Base-by-base conservation (phyloP, 2,113 vertebrate species). In the Thomomys bottae region DNA sequence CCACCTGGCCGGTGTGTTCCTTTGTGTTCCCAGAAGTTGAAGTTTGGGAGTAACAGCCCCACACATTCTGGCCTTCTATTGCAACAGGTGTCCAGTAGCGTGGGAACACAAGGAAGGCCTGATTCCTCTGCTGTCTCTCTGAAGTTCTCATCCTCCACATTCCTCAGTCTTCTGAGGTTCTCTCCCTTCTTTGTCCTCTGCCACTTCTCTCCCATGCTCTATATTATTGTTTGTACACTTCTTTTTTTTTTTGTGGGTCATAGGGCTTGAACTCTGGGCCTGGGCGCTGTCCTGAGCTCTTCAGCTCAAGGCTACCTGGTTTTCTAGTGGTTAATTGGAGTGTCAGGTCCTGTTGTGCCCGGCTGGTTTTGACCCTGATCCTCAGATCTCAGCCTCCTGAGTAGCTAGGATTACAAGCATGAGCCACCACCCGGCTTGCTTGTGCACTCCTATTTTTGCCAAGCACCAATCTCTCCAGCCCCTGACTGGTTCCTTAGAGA, bases 401-500 rank as follows among this genome's bases (percentile, higher is more conserved):
- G n/a, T n/a, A n/a, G n/a, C n/a, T n/a, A n/a, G n/a, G n/a, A n/a
- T n/a, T n/a, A n/a, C n/a, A n/a, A n/a, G n/a, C n/a, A n/a, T n/a
- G n/a, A n/a, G n/a, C n/a, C n/a, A n/a, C n/a, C n/a, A n/a, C n/a
- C n/a, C n/a, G n/a, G n/a, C n/a, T n/a, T n/a, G n/a, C 42, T 40
- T 34, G 59, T 73, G 26, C 4, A 0, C 32, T 34, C 87, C 91
- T 88, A 8, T 85, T 87, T 87, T 36, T 64, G 76, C 70, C 59
- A 17, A 2, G 7, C 61, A 28, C 71, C 49, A 23, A 18, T 34
- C 18, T 89, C 23, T 54, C 86, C 57, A 78, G 1, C 36, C 78
- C 76, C 84, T 61, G 70, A 86, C 85, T 77, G 68, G 57, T 30
- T 54, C 76, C 89, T 64, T 32, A 38, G 76, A 86, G 61, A 79